phyloP scores from a whole-genome alignment of 2,797 vertebrate genomes.

The Coracias cyanogaster region DNA sequence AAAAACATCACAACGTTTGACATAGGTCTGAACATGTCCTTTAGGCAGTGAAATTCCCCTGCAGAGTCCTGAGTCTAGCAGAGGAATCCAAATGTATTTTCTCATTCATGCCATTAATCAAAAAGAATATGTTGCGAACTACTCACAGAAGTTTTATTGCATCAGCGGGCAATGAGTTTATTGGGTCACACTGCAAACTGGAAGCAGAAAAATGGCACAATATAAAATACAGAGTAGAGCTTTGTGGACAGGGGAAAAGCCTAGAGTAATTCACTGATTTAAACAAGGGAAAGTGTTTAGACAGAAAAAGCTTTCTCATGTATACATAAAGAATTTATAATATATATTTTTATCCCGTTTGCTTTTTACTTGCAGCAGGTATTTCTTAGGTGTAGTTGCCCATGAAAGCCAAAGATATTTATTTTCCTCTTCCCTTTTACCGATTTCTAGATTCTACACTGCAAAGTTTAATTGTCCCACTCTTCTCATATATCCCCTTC shows the following conservation, averaged over 20 bases:
- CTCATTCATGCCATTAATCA: slow-evolving; percentile 49
- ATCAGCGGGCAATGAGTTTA: neutral
- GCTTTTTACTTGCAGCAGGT: neutral
- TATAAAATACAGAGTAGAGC: neutral
- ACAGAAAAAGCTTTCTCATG: neutral
- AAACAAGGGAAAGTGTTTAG: neutral
- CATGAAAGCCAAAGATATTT: neutral
- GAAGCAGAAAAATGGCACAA: slow-evolving; percentile 1
- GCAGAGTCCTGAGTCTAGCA: neutral
- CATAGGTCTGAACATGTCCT: slow-evolving; percentile 52
- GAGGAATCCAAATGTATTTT: slow-evolving; percentile 44
- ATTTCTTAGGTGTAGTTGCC: neutral
- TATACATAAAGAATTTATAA: neutral
- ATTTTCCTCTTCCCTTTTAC: neutral
- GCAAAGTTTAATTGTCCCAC: neutral
- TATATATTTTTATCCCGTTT: neutral
- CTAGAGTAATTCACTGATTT: neutral
- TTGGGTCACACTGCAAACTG: neutral
- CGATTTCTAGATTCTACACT: neutral
- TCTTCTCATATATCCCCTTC: neutral
- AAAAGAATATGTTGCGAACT: slow-evolving; percentile 29
- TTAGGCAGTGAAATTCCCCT: slow-evolving; percentile 29
- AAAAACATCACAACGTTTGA: slow-evolving; percentile 5
- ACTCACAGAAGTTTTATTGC: slow-evolving; percentile 23
- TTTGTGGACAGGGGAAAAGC: neutral